phyloP scores from a whole-genome alignment of 2,888 invertebrate genomes.

The Chalcis sispes region DNA sequence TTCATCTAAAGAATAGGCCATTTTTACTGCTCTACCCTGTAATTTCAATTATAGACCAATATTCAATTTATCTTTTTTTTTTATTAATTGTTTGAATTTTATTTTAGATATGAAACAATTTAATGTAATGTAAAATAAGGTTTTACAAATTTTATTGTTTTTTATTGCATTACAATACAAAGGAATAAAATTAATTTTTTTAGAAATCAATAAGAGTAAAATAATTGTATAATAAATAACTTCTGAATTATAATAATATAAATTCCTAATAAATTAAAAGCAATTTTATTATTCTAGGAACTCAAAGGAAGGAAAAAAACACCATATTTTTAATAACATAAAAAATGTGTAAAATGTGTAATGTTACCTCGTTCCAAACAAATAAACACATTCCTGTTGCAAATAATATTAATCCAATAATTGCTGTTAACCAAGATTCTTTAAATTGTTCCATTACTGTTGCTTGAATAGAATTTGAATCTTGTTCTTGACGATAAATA shows the following conservation, averaged over 20 bases:
- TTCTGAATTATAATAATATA: too few species aligned
- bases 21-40: constrained; percentile 88
- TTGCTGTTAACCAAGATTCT: constrained; percentile 84
- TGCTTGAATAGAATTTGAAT: constrained; percentile 20
- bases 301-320: neutral
- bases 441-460: constrained; percentile 78
- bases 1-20: constrained; percentile 87
- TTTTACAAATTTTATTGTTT: neutral
- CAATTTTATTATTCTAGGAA: neutral
- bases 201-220: too few species aligned
- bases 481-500: constrained; percentile 31
- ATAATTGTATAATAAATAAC: too few species aligned
- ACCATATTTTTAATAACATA: neutral
- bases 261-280: neutral
- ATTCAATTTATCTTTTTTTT: too few species aligned
- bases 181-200: neutral
- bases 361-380: constrained; percentile 90
- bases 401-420: constrained; percentile 83
- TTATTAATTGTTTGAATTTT: neutral
- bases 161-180: too few species aligned
- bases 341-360: neutral
- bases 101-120: neutral
- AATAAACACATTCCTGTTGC: constrained; percentile 83
- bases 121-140: neutral
- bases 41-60: too few species aligned